Percentiles rank a stretch among this genome's conserved stretches.
Evolutionary conservation across 2,888 invertebrate genomes (phyloP).

Genomic region (Ectemnius lituratus): DNA sequence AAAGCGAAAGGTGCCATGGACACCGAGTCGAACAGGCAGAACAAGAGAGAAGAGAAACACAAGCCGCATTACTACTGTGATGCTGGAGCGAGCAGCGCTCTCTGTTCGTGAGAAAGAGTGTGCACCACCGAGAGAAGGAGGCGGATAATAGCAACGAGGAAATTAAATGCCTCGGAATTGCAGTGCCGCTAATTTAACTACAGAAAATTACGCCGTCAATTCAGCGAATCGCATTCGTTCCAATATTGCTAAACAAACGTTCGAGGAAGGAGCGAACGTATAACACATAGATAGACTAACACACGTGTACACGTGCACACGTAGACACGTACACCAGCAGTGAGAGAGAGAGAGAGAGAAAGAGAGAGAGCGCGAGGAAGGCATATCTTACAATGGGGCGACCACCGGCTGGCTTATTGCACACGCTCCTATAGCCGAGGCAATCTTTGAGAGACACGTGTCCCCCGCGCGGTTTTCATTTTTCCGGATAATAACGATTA

Average conservation of each 20-base stretch:
- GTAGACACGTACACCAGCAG: too few relatives aligned
- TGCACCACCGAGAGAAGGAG: slow-evolving; percentile 3
- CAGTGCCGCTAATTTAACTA: slow-evolving; percentile 52
- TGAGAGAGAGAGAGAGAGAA: slow-evolving; percentile 1
- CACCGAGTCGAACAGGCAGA: neutral
- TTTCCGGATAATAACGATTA: slow-evolving; percentile 59
- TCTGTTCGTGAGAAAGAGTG: slow-evolving; percentile 12
- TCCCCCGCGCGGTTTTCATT: slow-evolving; percentile 37
- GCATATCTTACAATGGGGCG: neutral
- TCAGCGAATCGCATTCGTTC: slow-evolving; percentile 39
- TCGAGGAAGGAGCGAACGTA: neutral
- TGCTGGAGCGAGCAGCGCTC: neutral
- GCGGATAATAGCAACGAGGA: slow-evolving; percentile 33
- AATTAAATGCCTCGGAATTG: slow-evolving; percentile 44
- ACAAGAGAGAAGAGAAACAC: slow-evolving; percentile 6
- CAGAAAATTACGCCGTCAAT: slow-evolving; percentile 47
- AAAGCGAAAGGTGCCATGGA: slow-evolving; percentile 13
- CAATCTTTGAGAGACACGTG: slow-evolving; percentile 33
- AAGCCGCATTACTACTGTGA: slow-evolving; percentile 7
- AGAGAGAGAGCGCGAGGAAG: slow-evolving; percentile 30
- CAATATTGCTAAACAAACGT: slow-evolving; percentile 41
- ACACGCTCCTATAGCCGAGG: slow-evolving; percentile 6
- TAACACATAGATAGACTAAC: too few relatives aligned
- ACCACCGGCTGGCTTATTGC: too few relatives aligned
- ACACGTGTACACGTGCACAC: too few relatives aligned